Conservation (phyloP, 2,797 vertebrate species). For the Kryptolebias ocellatus region DNA sequence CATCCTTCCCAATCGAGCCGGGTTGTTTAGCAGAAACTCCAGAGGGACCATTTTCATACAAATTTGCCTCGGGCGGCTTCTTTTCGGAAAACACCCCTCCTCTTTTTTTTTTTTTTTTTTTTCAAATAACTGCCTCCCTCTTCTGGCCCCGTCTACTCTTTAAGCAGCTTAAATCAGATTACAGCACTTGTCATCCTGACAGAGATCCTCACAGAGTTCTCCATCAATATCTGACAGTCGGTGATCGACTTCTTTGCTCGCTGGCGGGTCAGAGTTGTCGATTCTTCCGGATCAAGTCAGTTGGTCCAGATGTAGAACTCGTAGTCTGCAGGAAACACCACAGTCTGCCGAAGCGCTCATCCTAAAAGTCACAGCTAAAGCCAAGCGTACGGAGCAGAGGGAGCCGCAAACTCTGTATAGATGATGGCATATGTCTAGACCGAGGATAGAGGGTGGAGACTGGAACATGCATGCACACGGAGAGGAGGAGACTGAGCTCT, state of each 20-base stretch:
- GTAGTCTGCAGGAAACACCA: constrained; percentile 13
- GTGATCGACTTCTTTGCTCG: constrained; percentile 37
- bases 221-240: constrained; percentile 51
- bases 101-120: constrained; percentile 14
- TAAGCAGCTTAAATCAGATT: constrained; percentile 79
- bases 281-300: constrained; percentile 37
- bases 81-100: constrained; percentile 40
- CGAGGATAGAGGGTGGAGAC: constrained; percentile 72
- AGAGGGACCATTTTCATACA: constrained; percentile 33
- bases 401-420: constrained; percentile 60
- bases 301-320: constrained; percentile 46
- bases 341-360: constrained; percentile 19
- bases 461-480: constrained; percentile 59
- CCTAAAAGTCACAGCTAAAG: constrained; percentile 29
- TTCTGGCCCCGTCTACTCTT: constrained; percentile 44
- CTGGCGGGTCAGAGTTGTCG: constrained; percentile 33
- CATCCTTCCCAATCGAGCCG: constrained; percentile 21
- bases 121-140: constrained; percentile 7
- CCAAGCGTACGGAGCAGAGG: constrained; percentile 43
- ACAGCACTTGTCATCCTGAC: constrained; percentile 62
- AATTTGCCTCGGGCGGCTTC: constrained; percentile 46
- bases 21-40: constrained; percentile 43
- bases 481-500: constrained; percentile 73
- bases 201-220: constrained; percentile 47
- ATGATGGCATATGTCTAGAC: constrained; percentile 65